Conservation (phyloP, 2,113 vertebrate genomes). For the Heloderma charlesbogerti region DNA sequence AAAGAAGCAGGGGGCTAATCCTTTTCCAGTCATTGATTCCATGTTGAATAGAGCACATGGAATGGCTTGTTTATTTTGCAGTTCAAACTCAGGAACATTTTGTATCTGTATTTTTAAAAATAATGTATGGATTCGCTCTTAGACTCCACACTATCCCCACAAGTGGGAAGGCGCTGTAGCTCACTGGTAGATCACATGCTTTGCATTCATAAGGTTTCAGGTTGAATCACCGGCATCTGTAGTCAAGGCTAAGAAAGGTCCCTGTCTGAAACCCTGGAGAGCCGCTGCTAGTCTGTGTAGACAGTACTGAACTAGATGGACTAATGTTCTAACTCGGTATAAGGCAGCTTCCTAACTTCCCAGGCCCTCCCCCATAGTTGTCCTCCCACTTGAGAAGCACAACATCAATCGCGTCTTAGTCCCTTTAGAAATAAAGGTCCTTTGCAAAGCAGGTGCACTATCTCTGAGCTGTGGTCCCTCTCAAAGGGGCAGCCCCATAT, state of each 20-base stretch:
- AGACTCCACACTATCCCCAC: neutral
- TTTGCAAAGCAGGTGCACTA: neutral
- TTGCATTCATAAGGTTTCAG: neutral
- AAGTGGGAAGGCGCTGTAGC: neutral
- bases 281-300: neutral
- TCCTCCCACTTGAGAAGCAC: too few species aligned
- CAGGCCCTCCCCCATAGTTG: too few species aligned
- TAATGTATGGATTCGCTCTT: neutral
- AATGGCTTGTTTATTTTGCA: neutral
- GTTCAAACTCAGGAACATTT: too few species aligned
- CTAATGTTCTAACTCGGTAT: too few species aligned
- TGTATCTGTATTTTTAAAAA: neutral
- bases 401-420: too few species aligned
- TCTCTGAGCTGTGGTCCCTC: neutral
- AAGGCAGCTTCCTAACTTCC: neutral
- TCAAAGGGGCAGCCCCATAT: too few species aligned
- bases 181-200: neutral
- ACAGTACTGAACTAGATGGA: neutral
- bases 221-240: neutral
- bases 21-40: neutral
- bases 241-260: neutral
- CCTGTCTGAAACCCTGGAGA: neutral
- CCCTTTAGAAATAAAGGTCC: too few species aligned
- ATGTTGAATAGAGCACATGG: neutral
- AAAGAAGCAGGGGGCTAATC: neutral